Evolutionary conservation across 2,888 invertebrate species (phyloP).

Genomic region (Caenorhabditis sp.): DNA sequence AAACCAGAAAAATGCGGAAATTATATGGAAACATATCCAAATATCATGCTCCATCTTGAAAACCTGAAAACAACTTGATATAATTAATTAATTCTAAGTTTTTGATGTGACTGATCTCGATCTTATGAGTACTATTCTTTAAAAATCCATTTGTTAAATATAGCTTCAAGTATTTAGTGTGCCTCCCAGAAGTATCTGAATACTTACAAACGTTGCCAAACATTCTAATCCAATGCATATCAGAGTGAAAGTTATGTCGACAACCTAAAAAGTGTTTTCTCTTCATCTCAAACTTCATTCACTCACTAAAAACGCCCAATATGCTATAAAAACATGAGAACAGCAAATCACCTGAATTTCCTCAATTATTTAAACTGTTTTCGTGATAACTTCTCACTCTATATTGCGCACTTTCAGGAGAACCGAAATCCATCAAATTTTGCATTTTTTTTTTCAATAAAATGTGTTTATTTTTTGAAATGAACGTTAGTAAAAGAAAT

Average conservation of each 20-base stretch:
- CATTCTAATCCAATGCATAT: background rate
- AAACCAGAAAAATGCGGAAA: background rate
- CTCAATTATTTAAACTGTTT: background rate
- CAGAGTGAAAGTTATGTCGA: conserved; percentile 17
- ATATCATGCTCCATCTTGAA: background rate
- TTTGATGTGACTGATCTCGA: too few relatives aligned
- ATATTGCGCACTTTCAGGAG: conserved; percentile 18
- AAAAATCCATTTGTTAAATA: too few relatives aligned
- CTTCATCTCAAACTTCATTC: background rate
- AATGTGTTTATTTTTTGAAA: background rate
- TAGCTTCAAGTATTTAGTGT: too few relatives aligned
- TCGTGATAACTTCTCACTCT: conserved; percentile 10
- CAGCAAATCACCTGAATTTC: conserved; percentile 19
- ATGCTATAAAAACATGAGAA: conserved; percentile 29
- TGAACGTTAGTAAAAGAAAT: background rate
- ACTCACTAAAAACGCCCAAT: conserved; percentile 22
- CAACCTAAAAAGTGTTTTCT: conserved; percentile 2
- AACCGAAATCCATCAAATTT: conserved; percentile 31
- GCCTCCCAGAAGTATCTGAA: too few relatives aligned
- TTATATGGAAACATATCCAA: background rate
- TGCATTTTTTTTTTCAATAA: conserved; percentile 25
- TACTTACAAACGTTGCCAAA: background rate
- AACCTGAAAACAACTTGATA: background rate
- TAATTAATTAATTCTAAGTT: too few relatives aligned
- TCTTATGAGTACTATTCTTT: too few relatives aligned